Conservation (phyloP, 2,888 invertebrate genomes). For the Volucella inanis region DNA sequence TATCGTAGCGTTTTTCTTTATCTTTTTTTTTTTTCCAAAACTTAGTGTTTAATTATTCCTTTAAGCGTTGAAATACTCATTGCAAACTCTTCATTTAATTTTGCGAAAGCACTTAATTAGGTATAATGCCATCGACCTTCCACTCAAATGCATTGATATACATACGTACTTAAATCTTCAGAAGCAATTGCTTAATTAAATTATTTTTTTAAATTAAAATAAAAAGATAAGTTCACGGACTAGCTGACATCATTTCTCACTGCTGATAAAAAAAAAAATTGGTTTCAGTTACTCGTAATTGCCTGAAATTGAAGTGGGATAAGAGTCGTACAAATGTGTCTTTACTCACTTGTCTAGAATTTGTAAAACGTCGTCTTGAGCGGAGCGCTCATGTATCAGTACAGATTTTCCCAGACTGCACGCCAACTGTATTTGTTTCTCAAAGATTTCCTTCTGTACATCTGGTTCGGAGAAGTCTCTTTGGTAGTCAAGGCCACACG, state of each 20-base stretch:
- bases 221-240: conserved; percentile 16
- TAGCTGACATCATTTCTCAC: conserved; percentile 60
- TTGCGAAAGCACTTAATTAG: too few relatives aligned
- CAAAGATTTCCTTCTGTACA: conserved; percentile 93
- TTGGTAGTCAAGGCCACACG: conserved; percentile 97
- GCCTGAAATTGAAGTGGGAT: conserved; percentile 35
- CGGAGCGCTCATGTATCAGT: conserved; percentile 95
- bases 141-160: too few relatives aligned
- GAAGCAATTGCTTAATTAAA: conserved; percentile 40
- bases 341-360: conserved; percentile 85
- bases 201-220: conserved; percentile 29
- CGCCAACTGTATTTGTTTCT: conserved; percentile 93
- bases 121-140: too few relatives aligned
- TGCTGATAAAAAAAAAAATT: neutral
- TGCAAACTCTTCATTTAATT: too few relatives aligned
- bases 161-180: neutral
- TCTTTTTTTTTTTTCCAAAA: too few relatives aligned
- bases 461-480: conserved; percentile 96
- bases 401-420: conserved; percentile 93
- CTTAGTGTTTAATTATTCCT: too few relatives aligned
- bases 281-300: conserved; percentile 28
- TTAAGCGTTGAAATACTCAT: too few relatives aligned
- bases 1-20: too few relatives aligned
- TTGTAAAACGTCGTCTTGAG: conserved; percentile 92
- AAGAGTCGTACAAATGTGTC: conserved; percentile 12